A percentile compares a stretch with the other conserved stretches of the same genome.
phyloP scores from a whole-genome alignment of 1,140 invertebrate genomes.

The Himalopsyche phryganea region DNA sequence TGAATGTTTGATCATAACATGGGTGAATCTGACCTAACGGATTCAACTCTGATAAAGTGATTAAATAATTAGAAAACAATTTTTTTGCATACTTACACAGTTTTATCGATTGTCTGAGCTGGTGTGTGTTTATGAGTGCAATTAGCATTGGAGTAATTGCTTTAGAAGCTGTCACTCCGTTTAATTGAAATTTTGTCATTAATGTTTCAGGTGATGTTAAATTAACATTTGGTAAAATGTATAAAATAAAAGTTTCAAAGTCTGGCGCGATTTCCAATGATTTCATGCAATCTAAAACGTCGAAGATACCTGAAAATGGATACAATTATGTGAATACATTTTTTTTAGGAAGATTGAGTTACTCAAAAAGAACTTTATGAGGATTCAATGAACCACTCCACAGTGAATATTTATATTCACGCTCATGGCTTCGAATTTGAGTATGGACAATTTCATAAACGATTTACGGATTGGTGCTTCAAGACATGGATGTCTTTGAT shows the following conservation, averaged over 20 bases:
- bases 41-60: not conserved
- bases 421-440: not conserved
- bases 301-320: conserved; percentile 46
- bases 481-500: too few relatives aligned
- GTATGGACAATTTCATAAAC: not conserved
- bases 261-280: conserved; percentile 50
- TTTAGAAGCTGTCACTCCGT: conserved; percentile 40
- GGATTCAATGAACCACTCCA: not conserved
- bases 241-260: conserved; percentile 52
- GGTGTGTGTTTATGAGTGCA: conserved; percentile 46
- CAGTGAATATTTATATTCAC: not conserved
- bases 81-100: conserved; percentile 43
- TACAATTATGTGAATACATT: not conserved
- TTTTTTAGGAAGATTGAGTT: not conserved
- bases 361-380: not conserved
- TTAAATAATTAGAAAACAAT: not conserved
- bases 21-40: too few relatives aligned
- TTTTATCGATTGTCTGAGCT: conserved; percentile 44
- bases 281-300: conserved; percentile 50
- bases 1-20: too few relatives aligned
- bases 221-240: conserved; percentile 52
- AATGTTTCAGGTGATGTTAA: conserved; percentile 45
- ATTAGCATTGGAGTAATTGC: conserved; percentile 50
- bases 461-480: too few relatives aligned
- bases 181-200: conserved; percentile 49